Evolutionary conservation across 2,888 invertebrate species (phyloP).

Genomic region (Hirtodrosophila trivittata): DNA sequence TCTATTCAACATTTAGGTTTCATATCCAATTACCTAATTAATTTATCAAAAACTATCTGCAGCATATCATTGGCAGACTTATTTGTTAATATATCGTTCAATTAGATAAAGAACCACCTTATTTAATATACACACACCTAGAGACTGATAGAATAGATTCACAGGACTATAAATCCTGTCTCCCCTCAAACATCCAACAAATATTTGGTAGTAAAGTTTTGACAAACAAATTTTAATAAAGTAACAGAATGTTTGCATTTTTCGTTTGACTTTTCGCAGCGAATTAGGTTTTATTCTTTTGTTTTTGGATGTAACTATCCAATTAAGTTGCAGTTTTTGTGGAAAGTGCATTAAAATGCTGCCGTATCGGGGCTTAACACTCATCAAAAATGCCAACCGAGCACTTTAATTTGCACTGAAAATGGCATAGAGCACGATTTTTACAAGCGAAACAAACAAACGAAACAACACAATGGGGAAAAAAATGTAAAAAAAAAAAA

Average conservation of each 20-base stretch:
- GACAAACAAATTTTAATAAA: background rate
- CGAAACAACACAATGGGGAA: constrained; percentile 8
- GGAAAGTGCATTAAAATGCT: constrained; percentile 26
- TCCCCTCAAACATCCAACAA: too few species aligned
- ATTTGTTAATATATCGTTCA: too few species aligned
- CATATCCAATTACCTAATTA: too few species aligned
- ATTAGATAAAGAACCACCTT: too few species aligned
- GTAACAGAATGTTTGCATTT: background rate
- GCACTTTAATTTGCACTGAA: constrained; percentile 44
- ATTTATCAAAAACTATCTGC: too few species aligned
- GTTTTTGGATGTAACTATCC: constrained; percentile 5
- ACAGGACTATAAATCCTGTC: too few species aligned
- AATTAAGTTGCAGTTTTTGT: constrained; percentile 24
- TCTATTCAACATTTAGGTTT: too few species aligned
- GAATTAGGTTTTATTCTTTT: too few species aligned
- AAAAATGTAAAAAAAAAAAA: constrained; percentile 35
- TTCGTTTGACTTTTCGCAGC: too few species aligned
- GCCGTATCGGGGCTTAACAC: constrained; percentile 11
- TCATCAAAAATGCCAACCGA: constrained; percentile 29
- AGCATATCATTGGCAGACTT: too few species aligned
- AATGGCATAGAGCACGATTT: constrained; percentile 32
- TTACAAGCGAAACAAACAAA: constrained; percentile 20
- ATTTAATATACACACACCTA: too few species aligned
- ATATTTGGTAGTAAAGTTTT: background rate
- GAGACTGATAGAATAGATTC: too few species aligned